Evolutionary conservation across 2,113 vertebrate species (phyloP).

Genomic region (Dolichallabes microphthalmus): DNA sequence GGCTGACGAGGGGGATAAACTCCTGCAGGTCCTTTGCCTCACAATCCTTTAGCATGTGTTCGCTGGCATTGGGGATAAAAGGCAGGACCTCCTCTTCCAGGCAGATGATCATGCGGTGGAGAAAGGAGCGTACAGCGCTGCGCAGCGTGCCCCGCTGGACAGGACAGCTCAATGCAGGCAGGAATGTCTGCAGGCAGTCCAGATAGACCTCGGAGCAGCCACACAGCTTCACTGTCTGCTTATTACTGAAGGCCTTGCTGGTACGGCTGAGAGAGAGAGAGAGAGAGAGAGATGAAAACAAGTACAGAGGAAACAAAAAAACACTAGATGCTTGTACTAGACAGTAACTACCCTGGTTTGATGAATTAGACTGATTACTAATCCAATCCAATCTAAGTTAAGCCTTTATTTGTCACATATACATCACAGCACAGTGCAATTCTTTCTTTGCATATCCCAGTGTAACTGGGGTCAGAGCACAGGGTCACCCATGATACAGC

Average conservation of each 20-base stretch:
- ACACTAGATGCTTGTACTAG: neutral
- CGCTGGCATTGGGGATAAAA: slow-evolving; percentile 90
- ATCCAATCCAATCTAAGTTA: too few relatives aligned
- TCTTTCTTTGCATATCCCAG: too few relatives aligned
- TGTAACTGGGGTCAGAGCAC: too few relatives aligned
- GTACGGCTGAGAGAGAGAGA: slow-evolving; percentile 78
- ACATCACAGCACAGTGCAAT: too few relatives aligned
- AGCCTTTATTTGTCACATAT: too few relatives aligned
- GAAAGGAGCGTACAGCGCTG: slow-evolving; percentile 92
- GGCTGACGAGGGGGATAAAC: slow-evolving; percentile 98
- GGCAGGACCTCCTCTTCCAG: slow-evolving; percentile 97
- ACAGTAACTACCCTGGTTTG: neutral
- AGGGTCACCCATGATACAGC: too few relatives aligned
- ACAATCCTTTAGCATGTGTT: slow-evolving; percentile 98
- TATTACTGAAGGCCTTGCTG: slow-evolving; percentile 99
- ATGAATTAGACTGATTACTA: neutral
- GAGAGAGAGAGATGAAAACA: neutral
- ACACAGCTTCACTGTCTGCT: slow-evolving; percentile 96
- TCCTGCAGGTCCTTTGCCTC: slow-evolving; percentile 98
- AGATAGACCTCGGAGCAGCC: slow-evolving; percentile 95
- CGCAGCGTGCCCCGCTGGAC: slow-evolving; percentile 87
- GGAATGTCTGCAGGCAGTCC: slow-evolving; percentile 90
- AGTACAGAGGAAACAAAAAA: too few relatives aligned
- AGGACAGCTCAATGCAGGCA: slow-evolving; percentile 92
- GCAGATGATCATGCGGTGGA: slow-evolving; percentile 99